A percentile compares a stretch with the other conserved stretches of the same genome.
Conservation (phyloP, 2,113 vertebrate genomes). For the Myotis yumanensis region DNA sequence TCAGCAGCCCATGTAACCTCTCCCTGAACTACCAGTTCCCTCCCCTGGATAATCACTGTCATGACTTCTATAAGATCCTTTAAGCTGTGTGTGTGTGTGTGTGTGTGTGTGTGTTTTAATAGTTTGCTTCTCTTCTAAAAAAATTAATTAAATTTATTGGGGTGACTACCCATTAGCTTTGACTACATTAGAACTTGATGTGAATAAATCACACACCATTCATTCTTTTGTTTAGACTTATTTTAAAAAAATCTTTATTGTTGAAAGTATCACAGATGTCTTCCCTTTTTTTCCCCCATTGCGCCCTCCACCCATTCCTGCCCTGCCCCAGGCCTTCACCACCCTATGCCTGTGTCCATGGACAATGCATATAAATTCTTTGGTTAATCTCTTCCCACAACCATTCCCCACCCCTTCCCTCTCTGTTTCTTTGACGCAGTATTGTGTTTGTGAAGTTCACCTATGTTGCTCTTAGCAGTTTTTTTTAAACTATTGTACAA, state of each 20-base stretch:
- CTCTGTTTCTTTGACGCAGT: background rate
- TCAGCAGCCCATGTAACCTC: background rate
- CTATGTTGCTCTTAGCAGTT: background rate
- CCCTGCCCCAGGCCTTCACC: too few relatives aligned
- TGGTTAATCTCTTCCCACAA: too few relatives aligned
- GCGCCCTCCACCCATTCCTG: too few relatives aligned
- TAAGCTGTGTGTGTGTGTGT: background rate
- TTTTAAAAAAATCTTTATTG: too few relatives aligned
- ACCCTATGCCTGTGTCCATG: too few relatives aligned
- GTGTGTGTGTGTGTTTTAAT: background rate
- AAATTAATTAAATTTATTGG: background rate
- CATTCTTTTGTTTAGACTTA: background rate
- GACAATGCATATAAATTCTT: too few relatives aligned
- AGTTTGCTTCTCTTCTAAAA: background rate
- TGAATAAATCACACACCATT: background rate
- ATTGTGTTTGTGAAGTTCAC: background rate
- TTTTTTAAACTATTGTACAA: background rate
- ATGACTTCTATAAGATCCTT: background rate
- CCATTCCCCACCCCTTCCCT: too few relatives aligned
- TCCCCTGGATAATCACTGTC: background rate
- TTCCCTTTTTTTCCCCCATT: too few relatives aligned
- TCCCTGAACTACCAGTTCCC: too few relatives aligned
- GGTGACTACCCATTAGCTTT: background rate
- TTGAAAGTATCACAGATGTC: too few relatives aligned
- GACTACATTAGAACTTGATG: background rate